phyloP scores from a whole-genome alignment of 2,797 vertebrate genomes.

The Danio tinwini region DNA sequence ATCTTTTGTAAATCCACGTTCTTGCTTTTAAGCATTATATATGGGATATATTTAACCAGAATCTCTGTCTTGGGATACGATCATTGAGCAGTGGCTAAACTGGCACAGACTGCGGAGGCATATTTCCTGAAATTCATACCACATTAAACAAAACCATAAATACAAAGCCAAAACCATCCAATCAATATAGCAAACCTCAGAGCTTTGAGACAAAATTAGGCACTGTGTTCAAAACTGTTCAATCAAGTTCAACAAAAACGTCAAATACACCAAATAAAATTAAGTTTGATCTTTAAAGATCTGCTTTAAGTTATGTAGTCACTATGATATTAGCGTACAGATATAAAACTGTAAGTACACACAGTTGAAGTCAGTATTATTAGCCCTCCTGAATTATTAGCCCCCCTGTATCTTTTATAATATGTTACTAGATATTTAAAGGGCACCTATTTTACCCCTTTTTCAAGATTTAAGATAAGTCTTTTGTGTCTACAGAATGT shows the following conservation, averaged over 20 bases:
- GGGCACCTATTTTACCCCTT: too few species aligned
- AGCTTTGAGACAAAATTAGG: not conserved
- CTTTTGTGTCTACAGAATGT: too few species aligned
- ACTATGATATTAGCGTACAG: not conserved
- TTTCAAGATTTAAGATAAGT: too few species aligned
- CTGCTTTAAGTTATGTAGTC: not conserved
- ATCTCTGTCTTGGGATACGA: not conserved
- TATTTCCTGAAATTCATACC: slow-evolving; percentile 19
- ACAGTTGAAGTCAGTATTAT: too few species aligned
- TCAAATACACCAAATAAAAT: not conserved
- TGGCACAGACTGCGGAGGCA: not conserved
- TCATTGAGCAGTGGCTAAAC: not conserved
- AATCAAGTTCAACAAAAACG: not conserved
- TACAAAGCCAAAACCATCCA: slow-evolving; percentile 1
- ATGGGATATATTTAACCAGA: not conserved
- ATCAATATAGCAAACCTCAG: not conserved
- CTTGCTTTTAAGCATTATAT: not conserved
- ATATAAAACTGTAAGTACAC: not conserved
- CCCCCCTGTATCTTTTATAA: too few species aligned
- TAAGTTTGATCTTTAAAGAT: not conserved
- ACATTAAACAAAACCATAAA: slow-evolving; percentile 24
- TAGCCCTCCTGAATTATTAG: too few species aligned
- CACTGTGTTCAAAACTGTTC: not conserved
- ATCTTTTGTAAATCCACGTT: not conserved
- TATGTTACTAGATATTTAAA: too few species aligned